Evolutionary conservation across 2,888 invertebrate species (phyloP), one percentile per base, ranked within the genome.

Genomic region (Ditylenchus weischeri): DNA sequence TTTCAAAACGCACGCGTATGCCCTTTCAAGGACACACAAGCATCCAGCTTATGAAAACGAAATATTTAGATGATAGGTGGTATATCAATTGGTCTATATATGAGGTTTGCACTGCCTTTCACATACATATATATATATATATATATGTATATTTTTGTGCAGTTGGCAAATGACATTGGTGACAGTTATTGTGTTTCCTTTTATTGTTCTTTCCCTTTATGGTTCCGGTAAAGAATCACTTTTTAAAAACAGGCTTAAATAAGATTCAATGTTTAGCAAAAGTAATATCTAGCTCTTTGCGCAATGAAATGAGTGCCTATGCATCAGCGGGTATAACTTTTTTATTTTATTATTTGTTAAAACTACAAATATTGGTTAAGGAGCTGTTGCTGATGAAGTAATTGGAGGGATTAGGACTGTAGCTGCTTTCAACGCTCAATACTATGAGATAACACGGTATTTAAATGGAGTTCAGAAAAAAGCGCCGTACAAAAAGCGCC

Each of bases 241-340:
- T 8, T 62, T 35, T 5, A 59, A 59, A 21, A 13, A 29, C 21
- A 58, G 18, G 5, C 1, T 59, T 38, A 11, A 19, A 35, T n/a
- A 43, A 59, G 13, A 10, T 19, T 4, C 1, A 21, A 18, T 15
- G 10, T 54, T 54, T 10, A 54, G 62, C 69, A 7, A n/a, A 57
- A 35, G 60, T 69, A 7, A 64, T 71, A 11, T 60, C 64, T 10
- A 43, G 21, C 11, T 48, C 64, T 35, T 47, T 73, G 5, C 83
- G 83, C 21, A 76, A 84, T 69, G 86, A 86, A 72, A 85, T 80
- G 75, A 71, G 76, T 36, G 79, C 80, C 7, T 84, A 84, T 69
- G 75, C 80, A 18, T 69, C 70, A 18, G 83, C 84, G 8, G 83
- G 43, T 43, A 29, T 2, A 29, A 2, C 5, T 5, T 29, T 43